Base-by-base conservation (phyloP, 2,888 invertebrate genomes). In the Oscheius onirici region DNA sequence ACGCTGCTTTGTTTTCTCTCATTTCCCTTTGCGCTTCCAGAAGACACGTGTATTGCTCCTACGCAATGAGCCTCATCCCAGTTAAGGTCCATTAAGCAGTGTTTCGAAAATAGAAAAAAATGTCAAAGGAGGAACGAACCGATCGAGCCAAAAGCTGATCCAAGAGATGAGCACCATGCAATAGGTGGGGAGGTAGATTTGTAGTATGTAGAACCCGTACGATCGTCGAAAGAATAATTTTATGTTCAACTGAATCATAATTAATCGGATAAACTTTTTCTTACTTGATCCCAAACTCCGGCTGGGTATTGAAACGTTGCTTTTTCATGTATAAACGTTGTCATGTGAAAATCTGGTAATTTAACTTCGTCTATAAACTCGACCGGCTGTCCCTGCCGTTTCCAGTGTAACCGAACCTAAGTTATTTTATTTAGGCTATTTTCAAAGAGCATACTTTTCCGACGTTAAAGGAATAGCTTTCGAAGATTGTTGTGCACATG, bases 101-200 rank as follows among this genome's bases (percentile, higher is more conserved):
- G 41, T 41, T 41, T 17, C 26, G 11, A 28, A 41, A 41, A 22
- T 34, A 15, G n/a, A 17, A 52, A 52, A 54, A 52, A 52, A 34
- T n/a, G n/a, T 54, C 26, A 70, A 71, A 34, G 73, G 72, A 15
- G 75, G 55, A 10, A n/a, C 83, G 55, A 69, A 73, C 69, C 84
- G 76, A 69, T 87, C 87, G 43, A 87, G 71, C 87, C 87, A 87
- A 72, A 87, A 87, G 8, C 83, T 83, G 60, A 87, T 86, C 83
- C 85, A 87, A n/a, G 85, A 84, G 24, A 87, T 87, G 40, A 87
- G 82, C n/a, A 87, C 84, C 84, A 85, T 87, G 69, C 83, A 84
- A 55, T 87, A 87, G 2, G 87, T 87, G 28, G 87, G 87, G 13
- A 87, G 77, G 71, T 86, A 88, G 71, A 88, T 84, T 81, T 87